These are phyloP conservation scores for Leptoclinus maculatus DNA, from an alignment of 2,797 vertebrate species.

Conservation along the genomic window DNA sequence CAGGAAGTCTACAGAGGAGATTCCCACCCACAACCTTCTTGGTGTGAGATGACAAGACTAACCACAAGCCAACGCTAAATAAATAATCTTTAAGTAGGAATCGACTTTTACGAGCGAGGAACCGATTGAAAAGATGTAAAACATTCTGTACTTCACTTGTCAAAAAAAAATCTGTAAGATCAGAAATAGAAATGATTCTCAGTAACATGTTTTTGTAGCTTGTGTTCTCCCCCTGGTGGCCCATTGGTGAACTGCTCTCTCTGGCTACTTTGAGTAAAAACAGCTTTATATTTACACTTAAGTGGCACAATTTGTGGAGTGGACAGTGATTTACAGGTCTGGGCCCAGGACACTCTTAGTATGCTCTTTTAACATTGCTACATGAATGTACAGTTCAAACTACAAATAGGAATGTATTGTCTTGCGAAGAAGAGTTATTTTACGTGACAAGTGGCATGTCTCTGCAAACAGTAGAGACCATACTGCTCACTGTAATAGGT, in stretches of 20 bases:
- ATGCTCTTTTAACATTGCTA: neutral
- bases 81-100: conserved; percentile 3
- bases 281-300: neutral
- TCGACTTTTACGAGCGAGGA: conserved; percentile 6
- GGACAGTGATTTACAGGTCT: neutral
- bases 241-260: conserved; percentile 28
- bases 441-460: neutral
- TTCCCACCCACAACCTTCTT: conserved; percentile 9
- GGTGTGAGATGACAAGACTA: conserved; percentile 2
- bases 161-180: conserved; percentile 21
- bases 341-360: neutral
- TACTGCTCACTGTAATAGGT: neutral
- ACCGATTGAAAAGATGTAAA: conserved; percentile 31
- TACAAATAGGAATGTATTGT: neutral
- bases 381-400: neutral
- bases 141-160: conserved; percentile 16
- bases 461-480: neutral
- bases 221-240: conserved; percentile 65
- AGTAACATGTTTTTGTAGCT: conserved; percentile 31
- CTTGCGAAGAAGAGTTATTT: neutral
- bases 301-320: conserved; percentile 1
- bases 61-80: neutral
- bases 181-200: conserved; percentile 19
- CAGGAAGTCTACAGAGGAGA: conserved; percentile 33
- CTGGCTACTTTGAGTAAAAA: neutral